Conservation (phyloP, 1,140 invertebrate genomes). For the Asbolus verrucosus region DNA sequence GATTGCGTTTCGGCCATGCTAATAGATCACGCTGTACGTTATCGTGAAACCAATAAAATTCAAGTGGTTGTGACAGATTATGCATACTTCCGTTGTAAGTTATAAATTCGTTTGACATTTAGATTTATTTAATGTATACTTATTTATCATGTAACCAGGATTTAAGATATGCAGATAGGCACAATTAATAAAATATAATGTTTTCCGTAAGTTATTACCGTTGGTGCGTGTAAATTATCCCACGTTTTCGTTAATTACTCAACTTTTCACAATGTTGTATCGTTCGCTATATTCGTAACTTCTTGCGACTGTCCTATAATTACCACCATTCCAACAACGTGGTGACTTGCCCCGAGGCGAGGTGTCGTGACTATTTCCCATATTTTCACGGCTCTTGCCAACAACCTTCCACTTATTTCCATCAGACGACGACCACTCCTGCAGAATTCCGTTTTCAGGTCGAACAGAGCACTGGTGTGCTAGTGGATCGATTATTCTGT, state of each 20-base stretch:
- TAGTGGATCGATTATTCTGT: constrained; percentile 10
- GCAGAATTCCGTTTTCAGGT: constrained; percentile 10
- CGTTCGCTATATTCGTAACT: background rate
- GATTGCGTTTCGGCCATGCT: constrained; percentile 3
- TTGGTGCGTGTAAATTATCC: constrained; percentile 16
- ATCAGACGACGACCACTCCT: constrained; percentile 22
- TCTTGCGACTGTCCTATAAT: no score
- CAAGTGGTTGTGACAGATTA: constrained; percentile 27
- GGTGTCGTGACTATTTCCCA: constrained; percentile 28
- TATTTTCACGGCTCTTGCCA: constrained; percentile 22
- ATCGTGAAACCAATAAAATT: constrained; percentile 18
- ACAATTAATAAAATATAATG: constrained; percentile 37
- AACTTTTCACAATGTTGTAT: constrained; percentile 7
- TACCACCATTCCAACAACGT: no score
- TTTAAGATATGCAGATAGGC: constrained; percentile 33
- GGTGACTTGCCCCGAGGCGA: background rate
- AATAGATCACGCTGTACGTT: constrained; percentile 16
- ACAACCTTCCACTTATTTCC: constrained; percentile 24
- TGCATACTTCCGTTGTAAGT: constrained; percentile 29
- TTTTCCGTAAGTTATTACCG: constrained; percentile 21
- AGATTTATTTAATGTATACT: constrained; percentile 39
- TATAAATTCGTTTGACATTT: constrained; percentile 36
- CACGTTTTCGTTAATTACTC: constrained; percentile 29
- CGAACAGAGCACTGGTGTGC: background rate
- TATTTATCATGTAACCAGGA: constrained; percentile 38